phyloP scores from a whole-genome alignment of 2,113 vertebrate genomes.

The Lonchura striata region DNA sequence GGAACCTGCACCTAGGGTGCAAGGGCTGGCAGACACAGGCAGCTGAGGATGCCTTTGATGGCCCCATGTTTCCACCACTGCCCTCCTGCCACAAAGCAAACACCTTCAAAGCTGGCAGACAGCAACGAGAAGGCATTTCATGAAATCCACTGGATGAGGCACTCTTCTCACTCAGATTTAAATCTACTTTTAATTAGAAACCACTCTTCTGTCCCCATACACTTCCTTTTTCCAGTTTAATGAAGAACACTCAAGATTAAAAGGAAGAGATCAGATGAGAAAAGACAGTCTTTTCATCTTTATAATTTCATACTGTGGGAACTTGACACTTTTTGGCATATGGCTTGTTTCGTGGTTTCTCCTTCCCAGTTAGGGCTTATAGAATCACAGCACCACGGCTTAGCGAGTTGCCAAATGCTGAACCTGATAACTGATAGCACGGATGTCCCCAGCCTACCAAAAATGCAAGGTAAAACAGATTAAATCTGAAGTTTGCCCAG shows the following conservation, averaged over 20 bases:
- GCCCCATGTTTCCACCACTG: background rate
- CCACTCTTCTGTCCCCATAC: background rate
- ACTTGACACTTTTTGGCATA: background rate
- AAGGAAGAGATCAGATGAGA: background rate
- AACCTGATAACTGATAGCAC: background rate
- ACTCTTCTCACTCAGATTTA: background rate
- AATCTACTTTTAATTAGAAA: slow-evolving; percentile 4
- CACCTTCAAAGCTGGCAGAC: background rate
- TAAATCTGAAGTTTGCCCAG: background rate
- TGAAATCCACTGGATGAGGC: accelerated
- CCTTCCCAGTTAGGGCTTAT: background rate
- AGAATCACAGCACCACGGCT: background rate
- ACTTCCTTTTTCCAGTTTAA: background rate
- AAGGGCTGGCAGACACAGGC: background rate
- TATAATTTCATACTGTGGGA: background rate
- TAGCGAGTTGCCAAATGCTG: background rate
- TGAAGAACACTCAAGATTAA: background rate
- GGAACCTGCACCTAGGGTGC: background rate
- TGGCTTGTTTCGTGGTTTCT: background rate
- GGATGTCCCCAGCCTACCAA: background rate
- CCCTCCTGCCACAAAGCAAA: background rate
- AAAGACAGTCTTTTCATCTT: background rate
- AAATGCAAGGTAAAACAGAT: background rate
- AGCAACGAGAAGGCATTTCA: background rate
- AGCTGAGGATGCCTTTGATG: background rate